Base-by-base conservation (phyloP, 2,113 vertebrate genomes). In the Merops nubicus region DNA sequence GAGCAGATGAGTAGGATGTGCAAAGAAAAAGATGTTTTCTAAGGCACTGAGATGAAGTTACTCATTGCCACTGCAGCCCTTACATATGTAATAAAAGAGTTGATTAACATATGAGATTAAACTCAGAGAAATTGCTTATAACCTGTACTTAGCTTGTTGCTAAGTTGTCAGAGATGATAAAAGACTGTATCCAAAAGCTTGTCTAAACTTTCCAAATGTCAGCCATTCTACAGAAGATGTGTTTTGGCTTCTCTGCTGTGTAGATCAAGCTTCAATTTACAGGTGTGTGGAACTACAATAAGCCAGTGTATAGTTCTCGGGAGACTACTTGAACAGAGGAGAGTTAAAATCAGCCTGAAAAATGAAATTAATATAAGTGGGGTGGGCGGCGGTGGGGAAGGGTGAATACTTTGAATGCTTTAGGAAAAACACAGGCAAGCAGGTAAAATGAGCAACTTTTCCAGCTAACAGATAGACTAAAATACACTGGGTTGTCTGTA, bases 101-200 rank as follows among this genome's bases (percentile, higher is more conserved):
- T 95, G 68, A 92, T 96, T 96, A 95, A 77, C 94, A 94, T 97
- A 94, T 57, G 86, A 95, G 83, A 94, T 93, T 95, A 95, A 96
- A 91, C 88, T 67, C 80, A 74, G 59, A 94, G 48, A 83, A 93
- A 90, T 56, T 88, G 51, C 67, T 95, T 90, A 92, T 96, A 95
- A 94, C 92, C 76, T 96, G 91, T 94, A 77, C 50, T 83, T 94
- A 50, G 53, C 59, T 88, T 57, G 53, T 64, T 92, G 68, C 91
- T 94, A 40, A 76, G 88, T 83, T 92, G 81, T 45, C 72, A 77
- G 67, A 57, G 47, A 81, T 74, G 59, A 92, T 59, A 89, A 95
- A 95, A 95, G 85, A 19, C 63, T 64, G 40, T 33, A 22, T 36
- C 42, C 63, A 62, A 84, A 91, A 77, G 72, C 54, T 93, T 86